Conservation (phyloP, 2,888 invertebrate species). For the Heliothis peltigera region DNA sequence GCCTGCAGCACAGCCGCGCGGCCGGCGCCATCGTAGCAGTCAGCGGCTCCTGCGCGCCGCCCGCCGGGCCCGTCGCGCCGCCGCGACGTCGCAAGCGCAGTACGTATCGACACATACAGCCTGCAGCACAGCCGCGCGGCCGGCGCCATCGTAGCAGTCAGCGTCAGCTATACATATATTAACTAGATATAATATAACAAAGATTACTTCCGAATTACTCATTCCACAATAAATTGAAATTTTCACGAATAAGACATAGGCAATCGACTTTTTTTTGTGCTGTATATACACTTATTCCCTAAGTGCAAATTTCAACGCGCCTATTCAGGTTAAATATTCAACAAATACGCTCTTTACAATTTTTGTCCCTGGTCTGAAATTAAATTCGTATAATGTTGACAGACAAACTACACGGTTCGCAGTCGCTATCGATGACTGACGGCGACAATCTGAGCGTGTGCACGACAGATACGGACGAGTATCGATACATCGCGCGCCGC, state of each 20-base stretch:
- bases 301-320: no score
- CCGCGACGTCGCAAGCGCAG: conserved; percentile 94
- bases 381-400: conserved; percentile 8
- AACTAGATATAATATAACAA: no score
- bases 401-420: conserved; percentile 84
- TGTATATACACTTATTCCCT: no score
- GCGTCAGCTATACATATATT: no score
- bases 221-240: no score
- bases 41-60: conserved; percentile 62
- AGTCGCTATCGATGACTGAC: conserved; percentile 79
- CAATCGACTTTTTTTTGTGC: no score
- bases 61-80: conserved; percentile 90
- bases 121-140: not conserved
- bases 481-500: conserved; percentile 63
- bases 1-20: conserved; percentile 77
- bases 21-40: conserved; percentile 68
- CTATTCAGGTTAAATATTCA: no score
- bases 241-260: no score
- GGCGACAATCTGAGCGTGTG: conserved; percentile 83
- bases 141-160: no score
- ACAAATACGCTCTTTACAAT: no score
- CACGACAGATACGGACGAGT: conserved; percentile 80
- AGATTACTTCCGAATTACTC: no score
- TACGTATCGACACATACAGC: conserved; percentile 52
- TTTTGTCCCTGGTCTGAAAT: no score